Evolutionary conservation across 2,797 vertebrate genomes (phyloP).

Genomic region (Morus bassanus): DNA sequence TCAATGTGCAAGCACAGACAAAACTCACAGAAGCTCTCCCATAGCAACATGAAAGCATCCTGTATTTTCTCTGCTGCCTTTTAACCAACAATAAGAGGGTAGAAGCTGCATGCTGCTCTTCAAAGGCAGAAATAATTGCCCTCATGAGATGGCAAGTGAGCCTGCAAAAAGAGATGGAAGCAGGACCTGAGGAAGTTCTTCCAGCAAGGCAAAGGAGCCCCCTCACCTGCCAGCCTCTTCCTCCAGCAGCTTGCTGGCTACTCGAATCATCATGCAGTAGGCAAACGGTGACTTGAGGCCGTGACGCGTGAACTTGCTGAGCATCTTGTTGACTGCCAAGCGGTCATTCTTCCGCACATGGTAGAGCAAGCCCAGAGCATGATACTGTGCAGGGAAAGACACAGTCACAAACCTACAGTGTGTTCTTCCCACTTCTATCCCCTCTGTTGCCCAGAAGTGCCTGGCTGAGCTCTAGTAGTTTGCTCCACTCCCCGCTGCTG

Average conservation of each 20-base stretch:
- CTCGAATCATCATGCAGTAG: slow-evolving; percentile 83
- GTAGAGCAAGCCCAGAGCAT: slow-evolving; percentile 81
- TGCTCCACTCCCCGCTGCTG: neutral
- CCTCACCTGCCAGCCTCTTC: slow-evolving; percentile 79
- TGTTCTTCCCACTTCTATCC: neutral
- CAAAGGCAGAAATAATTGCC: neutral
- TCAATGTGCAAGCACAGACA: neutral
- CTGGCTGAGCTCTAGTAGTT: neutral
- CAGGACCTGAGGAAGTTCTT: neutral
- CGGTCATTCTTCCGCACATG: slow-evolving; percentile 81
- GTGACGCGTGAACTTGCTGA: slow-evolving; percentile 80
- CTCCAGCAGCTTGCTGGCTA: slow-evolving; percentile 82
- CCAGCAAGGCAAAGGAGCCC: neutral
- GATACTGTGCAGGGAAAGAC: slow-evolving; percentile 69
- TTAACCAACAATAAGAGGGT: neutral
- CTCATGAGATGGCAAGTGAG: neutral
- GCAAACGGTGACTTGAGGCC: slow-evolving; percentile 82
- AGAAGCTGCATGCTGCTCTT: neutral
- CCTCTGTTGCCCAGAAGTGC: neutral
- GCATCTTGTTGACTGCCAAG: slow-evolving; percentile 82
- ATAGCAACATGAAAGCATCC: neutral
- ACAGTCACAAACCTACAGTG: fast-evolving
- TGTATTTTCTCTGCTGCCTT: neutral
- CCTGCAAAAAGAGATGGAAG: neutral
- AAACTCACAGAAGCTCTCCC: neutral